Evolutionary conservation across 1,140 invertebrate species (phyloP), one percentile per base, ranked within the genome.

Genomic region (Tetranychus cinnabarinus): DNA sequence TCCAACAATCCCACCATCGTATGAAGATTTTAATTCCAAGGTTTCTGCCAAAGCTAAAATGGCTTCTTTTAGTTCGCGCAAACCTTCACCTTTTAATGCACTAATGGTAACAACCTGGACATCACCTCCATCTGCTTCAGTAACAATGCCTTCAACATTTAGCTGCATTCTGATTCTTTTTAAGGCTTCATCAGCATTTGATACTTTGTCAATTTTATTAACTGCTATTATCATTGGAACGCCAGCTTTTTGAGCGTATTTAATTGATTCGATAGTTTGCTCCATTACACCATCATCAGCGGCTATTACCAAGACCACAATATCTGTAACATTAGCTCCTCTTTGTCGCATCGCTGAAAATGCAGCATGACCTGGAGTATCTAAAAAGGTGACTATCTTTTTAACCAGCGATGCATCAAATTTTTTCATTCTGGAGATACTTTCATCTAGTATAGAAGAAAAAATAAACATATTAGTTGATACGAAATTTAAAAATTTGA

Each of bases 301-400:
- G 13, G 96, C 95, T 48, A 99, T 89, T 42, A 99, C 93, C 37
- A 99, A 74, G 52, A 98, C 82, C 39, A 97, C 84, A 59, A 98
- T 85, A 72, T 99, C 95, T 0, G 96, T 98, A 46, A 84, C 79
- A 63, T 83, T 75, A 2, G 92, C 92, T 15, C 95, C 95, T 61
- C 95, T 78, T 48, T 82, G 80, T 67, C 93, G 74, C 88, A 97
- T 95, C 1, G 88, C 76, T 57, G 77, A 81, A 71, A 97, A 97
- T 8, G 95, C 95, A 33, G 92, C 92, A 77, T 98, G 95, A 0
- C 95, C 95, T n/a, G 95, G 95, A n/a, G 95, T 99, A 72, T 99
- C 95, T 59, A 98, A 71, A 77, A 98, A 97, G 8, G 93, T 97
- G 45, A 97, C 56, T 23, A 63, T 23, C 34, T 63, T 47, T 23